Evolutionary conservation across 2,113 vertebrate species (phyloP).

Genomic region (Lonchura striata): DNA sequence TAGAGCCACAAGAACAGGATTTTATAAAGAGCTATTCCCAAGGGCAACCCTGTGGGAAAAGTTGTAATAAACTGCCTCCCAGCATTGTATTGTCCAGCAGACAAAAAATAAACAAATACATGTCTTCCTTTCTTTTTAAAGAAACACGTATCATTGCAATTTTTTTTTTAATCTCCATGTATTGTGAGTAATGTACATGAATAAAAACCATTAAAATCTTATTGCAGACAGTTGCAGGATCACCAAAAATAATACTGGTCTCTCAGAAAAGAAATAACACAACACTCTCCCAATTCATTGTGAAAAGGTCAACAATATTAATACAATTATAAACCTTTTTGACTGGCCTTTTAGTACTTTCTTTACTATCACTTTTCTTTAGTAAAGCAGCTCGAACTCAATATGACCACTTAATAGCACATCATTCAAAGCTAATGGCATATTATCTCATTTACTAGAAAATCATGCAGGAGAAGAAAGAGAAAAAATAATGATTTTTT

Average conservation of each 20-base stretch:
- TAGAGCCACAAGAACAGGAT: not conserved
- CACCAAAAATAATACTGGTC: not conserved
- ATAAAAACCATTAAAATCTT: not conserved
- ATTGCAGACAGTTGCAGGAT: not conserved
- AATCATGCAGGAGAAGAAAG: not conserved
- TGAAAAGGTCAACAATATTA: not conserved
- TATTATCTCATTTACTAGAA: not conserved
- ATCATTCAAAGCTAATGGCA: not conserved
- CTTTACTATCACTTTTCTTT: not conserved
- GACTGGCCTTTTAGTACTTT: not conserved
- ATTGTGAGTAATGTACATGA: not conserved
- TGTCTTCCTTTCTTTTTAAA: conserved; percentile 59
- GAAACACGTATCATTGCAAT: not conserved
- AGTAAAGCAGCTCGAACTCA: not conserved
- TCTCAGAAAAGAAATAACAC: not conserved
- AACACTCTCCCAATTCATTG: not conserved
- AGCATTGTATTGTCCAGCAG: conserved; percentile 71
- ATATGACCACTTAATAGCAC: not conserved
- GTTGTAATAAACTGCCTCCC: conserved; percentile 63
- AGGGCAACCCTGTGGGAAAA: conserved; percentile 66
- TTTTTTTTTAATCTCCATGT: not conserved
- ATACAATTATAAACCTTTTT: not conserved
- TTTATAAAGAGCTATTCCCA: conserved; percentile 64
- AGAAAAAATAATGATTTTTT: not conserved
- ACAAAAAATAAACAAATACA: conserved; percentile 62